A percentile compares a stretch with the other conserved stretches of the same genome.
These are phyloP conservation scores for Phymastichus coffea DNA, from an alignment of 1,140 invertebrate species.

Conservation along the genomic window DNA sequence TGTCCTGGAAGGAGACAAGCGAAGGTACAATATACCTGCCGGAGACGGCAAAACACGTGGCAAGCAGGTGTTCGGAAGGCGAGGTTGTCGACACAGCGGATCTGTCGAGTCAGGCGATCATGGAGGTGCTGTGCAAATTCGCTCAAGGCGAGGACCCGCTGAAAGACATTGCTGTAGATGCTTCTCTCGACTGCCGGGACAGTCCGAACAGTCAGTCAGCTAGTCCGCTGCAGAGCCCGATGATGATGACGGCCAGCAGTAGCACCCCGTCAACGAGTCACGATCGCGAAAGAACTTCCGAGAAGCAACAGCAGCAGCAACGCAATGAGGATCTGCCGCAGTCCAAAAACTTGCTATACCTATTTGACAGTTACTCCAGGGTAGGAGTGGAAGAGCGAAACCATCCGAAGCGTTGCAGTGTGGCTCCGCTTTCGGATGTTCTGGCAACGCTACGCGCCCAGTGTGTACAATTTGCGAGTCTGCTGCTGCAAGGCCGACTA, in stretches of 20 bases:
- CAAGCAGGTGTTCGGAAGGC: slow-evolving; percentile 42
- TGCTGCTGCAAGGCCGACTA: slow-evolving; percentile 62
- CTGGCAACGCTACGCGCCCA: slow-evolving; percentile 63
- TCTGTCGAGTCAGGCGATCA: slow-evolving; percentile 64
- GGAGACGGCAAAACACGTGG: slow-evolving; percentile 59
- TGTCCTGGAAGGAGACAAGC: slow-evolving; percentile 64
- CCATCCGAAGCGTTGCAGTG: slow-evolving; percentile 69
- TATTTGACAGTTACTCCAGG: slow-evolving; percentile 71
- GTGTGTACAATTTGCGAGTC: slow-evolving; percentile 63
- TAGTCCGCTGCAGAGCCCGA: slow-evolving; percentile 44
- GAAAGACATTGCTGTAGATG: slow-evolving; percentile 56
- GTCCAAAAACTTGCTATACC: too few species aligned
- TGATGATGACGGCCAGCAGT: slow-evolving; percentile 35
- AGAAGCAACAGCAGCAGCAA: slow-evolving; percentile 47
- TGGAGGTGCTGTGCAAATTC: slow-evolving; percentile 69
- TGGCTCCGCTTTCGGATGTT: slow-evolving; percentile 61
- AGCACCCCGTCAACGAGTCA: slow-evolving; percentile 31
- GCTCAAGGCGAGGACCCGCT: slow-evolving; percentile 64
- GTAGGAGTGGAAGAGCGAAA: slow-evolving; percentile 72
- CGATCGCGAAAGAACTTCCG: slow-evolving; percentile 14
- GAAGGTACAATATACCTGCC: slow-evolving; percentile 66
- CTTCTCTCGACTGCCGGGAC: slow-evolving; percentile 54
- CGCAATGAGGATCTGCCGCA: too few species aligned
- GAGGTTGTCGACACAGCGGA: slow-evolving; percentile 56
- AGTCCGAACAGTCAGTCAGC: slow-evolving; percentile 47